Evolutionary conservation across 2,888 invertebrate genomes (phyloP), one percentile per base, ranked within the genome.

Genomic region (Protodeltote pygarga): DNA sequence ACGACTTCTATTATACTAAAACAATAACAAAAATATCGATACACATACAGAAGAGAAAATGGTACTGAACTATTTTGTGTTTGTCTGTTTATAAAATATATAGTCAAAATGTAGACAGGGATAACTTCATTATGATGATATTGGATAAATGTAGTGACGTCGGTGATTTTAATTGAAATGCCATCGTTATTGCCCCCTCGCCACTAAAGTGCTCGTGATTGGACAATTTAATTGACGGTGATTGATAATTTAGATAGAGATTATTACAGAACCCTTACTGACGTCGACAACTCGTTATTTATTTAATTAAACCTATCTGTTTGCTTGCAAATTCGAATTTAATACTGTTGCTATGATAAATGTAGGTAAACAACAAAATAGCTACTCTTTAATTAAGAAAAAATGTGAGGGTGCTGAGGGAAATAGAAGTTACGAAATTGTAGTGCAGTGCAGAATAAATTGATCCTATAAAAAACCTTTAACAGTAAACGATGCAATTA

Each of bases 181-280:
- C 79, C 74, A 65, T 69, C 76, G 66, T 72, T 79, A 71, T 72
- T 70, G 77, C 70, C 76, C 68, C 67, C 70, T 71, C 77, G 72
- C 75, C 73, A 70, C 50, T 62, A 54, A 48, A 59, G 62, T 64
- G 52, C 52, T 32, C 69, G 70, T 74, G 77, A 83, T 80, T 80
- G 79, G 73, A 75, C 77, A 79, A 79, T 81, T 83, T 81, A 83
- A 84, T 77, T 78, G 78, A 78, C 73, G 62, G 65, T 75, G 79
- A 83, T 83, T 83, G 81, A 84, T 83, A 83, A 84, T 81, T 84
- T 79, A 81, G 83, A 83, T 81, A 79, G 74, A 73, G 75, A 71
- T 66, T 73, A 76, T 73, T 69, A 70, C 60, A 54, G 61, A 65
- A 62, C 71, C 65, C 70, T 70, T 60, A 44, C 45, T 54, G 40